A percentile compares a stretch with the other conserved stretches of the same genome.
Conservation (phyloP, 2,888 invertebrate genomes). For the Acrobasis repandana region DNA sequence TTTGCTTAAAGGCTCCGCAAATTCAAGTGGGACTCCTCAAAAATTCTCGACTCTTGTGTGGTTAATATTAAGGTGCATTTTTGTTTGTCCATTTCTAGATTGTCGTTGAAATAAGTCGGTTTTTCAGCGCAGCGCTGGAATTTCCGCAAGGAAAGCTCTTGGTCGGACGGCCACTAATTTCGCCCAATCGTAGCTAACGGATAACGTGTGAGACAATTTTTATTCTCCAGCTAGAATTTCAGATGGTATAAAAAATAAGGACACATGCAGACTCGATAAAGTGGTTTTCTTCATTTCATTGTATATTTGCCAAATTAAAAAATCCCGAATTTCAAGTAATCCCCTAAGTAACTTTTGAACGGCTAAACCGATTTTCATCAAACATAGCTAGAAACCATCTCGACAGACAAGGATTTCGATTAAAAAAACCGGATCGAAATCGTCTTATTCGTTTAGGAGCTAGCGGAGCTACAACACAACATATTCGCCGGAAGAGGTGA, state of each 20-base stretch:
- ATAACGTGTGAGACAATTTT: slow-evolving; percentile 70
- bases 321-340: no score
- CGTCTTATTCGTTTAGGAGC: no score
- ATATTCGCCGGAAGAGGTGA: no score
- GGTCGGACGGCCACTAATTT: slow-evolving; percentile 76
- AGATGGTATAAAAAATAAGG: background rate
- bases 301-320: no score
- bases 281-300: no score
- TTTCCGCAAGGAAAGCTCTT: slow-evolving; percentile 74
- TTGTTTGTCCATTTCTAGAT: slow-evolving; percentile 36
- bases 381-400: no score
- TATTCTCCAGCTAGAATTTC: slow-evolving; percentile 50
- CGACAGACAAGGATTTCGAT: no score
- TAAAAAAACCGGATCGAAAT: no score
- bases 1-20: slow-evolving; percentile 64
- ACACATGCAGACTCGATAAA: no score
- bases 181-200: slow-evolving; percentile 69
- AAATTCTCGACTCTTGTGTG: slow-evolving; percentile 49
- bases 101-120: slow-evolving; percentile 39
- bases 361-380: no score
- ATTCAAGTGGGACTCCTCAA: slow-evolving; percentile 51
- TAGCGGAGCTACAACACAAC: no score
- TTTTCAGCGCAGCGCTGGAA: slow-evolving; percentile 60
- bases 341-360: no score
- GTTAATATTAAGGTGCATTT: slow-evolving; percentile 50